These are phyloP conservation scores for Drosophila antonietae DNA, from an alignment of 2,888 invertebrate species.

Conservation along the genomic window DNA sequence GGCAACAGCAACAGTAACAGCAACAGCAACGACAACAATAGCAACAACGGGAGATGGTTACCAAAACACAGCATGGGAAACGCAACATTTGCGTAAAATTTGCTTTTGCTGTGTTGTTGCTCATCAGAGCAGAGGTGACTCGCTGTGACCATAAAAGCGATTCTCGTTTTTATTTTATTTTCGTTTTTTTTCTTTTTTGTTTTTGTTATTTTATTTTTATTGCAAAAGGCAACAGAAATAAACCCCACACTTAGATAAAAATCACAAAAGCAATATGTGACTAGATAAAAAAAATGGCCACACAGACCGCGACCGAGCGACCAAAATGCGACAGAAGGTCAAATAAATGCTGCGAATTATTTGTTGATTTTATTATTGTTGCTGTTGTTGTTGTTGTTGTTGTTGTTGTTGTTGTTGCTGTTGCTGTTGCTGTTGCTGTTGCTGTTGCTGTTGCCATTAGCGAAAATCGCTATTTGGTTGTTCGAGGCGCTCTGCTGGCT, in stretches of 20 bases:
- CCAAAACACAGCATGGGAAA: conserved; percentile 71
- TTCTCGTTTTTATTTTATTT: conserved; percentile 53
- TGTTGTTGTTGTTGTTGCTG: conserved; percentile 13
- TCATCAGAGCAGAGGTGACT: conserved; percentile 64
- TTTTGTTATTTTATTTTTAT: conserved; percentile 47
- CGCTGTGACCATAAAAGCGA: conserved; percentile 78
- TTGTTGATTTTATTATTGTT: conserved; percentile 52
- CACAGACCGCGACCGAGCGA: conserved; percentile 46
- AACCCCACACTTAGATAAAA: conserved; percentile 81
- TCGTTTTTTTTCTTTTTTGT: background rate
- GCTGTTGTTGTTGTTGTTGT: conserved; percentile 22
- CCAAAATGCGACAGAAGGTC: conserved; percentile 71
- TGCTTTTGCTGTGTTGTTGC: conserved; percentile 48
- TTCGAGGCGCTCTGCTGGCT: conserved; percentile 30
- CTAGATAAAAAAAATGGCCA: conserved; percentile 80
- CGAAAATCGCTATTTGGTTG: conserved; percentile 34
- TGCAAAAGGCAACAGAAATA: conserved; percentile 71
- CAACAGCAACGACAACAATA: conserved; percentile 6
- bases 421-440: too few relatives aligned
- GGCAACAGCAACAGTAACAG: conserved; percentile 13
- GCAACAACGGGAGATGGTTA: conserved; percentile 30
- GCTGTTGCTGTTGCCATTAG: conserved; percentile 22
- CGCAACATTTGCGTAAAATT: conserved; percentile 77
- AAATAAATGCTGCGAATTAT: conserved; percentile 71
- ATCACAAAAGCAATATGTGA: conserved; percentile 82